Percentiles rank a stretch among this genome's conserved stretches.
These are phyloP conservation scores for Gymnothorax javanicus DNA, from an alignment of 2,797 vertebrate genomes.

Conservation along the genomic window DNA sequence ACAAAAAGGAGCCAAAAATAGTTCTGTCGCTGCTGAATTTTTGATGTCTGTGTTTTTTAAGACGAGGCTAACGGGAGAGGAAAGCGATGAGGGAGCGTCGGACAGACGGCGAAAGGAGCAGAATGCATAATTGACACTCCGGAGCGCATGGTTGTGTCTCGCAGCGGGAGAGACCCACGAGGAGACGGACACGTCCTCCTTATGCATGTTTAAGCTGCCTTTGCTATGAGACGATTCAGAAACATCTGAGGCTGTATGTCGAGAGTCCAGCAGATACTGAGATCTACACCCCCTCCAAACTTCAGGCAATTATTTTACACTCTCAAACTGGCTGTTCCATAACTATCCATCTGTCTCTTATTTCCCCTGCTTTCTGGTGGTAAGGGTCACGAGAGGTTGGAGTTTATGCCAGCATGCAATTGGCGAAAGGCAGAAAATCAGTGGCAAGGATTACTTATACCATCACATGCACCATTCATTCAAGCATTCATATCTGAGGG, in stretches of 20 bases:
- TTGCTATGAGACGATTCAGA: conserved; percentile 31
- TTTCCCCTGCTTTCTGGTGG: too few relatives aligned
- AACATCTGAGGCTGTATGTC: conserved; percentile 26
- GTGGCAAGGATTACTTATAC: too few relatives aligned
- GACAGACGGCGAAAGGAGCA: conserved; percentile 44
- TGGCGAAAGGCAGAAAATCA: too few relatives aligned
- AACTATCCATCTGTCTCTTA: background rate
- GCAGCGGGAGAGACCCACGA: conserved; percentile 34
- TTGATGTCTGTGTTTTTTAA: conserved; percentile 43
- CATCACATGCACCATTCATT: too few relatives aligned
- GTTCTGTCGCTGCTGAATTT: conserved; percentile 51
- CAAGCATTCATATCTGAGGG: too few relatives aligned
- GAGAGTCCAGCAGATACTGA: conserved; percentile 12
- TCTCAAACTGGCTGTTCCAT: background rate
- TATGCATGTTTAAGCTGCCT: conserved; percentile 62
- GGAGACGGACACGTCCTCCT: conserved; percentile 57
- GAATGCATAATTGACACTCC: conserved; percentile 56
- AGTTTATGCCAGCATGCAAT: too few relatives aligned
- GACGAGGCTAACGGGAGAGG: conserved; percentile 50
- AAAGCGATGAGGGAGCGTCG: conserved; percentile 32
- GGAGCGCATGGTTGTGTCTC: conserved; percentile 26
- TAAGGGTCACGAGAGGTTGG: too few relatives aligned
- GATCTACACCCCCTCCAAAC: background rate
- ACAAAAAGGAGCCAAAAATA: conserved; percentile 61
- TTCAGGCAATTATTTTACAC: background rate